Conservation (phyloP, 2,113 vertebrate species). For the Dipodomys merriami region DNA sequence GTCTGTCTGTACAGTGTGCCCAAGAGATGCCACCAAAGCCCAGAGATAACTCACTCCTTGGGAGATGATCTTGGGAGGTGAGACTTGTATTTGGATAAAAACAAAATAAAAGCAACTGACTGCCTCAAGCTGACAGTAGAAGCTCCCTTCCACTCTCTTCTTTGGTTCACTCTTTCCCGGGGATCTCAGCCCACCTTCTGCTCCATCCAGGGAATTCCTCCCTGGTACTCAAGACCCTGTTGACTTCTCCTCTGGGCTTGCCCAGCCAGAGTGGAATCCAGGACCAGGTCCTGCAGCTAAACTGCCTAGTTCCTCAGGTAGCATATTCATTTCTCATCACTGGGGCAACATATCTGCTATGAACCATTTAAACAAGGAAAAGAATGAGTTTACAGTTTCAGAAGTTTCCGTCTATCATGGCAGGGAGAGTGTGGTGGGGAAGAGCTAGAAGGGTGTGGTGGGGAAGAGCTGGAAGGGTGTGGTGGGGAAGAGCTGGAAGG, state of each 20-base stretch:
- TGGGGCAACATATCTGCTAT: no score
- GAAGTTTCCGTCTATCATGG: no score
- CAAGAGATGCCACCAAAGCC: not conserved
- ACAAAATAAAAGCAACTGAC: no score
- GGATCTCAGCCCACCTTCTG: not conserved
- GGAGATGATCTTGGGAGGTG: not conserved
- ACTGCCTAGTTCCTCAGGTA: not conserved
- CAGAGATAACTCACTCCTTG: not conserved
- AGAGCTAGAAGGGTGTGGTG: no score
- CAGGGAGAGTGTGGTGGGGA: no score
- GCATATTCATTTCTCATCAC: not conserved
- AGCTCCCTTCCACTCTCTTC: not conserved
- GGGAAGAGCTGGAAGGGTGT: no score
- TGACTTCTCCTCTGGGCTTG: not conserved
- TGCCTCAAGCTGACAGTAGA: not conserved
- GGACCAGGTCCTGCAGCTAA: not conserved
- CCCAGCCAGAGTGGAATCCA: not conserved
- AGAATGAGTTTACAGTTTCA: no score
- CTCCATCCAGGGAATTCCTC: not conserved
- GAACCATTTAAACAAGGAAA: no score
- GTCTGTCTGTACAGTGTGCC: not conserved
- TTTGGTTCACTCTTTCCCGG: no score
- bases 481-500: no score
- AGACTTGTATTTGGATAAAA: not conserved
- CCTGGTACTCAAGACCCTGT: not conserved